Base-by-base conservation (phyloP, 2,797 vertebrate species). In the Lacerta viridis region DNA sequence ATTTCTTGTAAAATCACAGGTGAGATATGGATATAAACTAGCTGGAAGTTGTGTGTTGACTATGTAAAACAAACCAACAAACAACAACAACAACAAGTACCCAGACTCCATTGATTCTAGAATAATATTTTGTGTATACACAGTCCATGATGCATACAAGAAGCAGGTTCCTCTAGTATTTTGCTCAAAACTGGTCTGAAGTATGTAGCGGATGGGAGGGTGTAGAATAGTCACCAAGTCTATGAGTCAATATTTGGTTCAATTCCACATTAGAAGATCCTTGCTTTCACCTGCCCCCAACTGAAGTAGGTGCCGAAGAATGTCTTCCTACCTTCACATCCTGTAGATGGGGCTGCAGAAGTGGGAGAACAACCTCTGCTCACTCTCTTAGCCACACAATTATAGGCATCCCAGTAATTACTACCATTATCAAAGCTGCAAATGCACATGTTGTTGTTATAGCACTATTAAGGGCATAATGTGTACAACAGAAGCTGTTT, bases 371-470 rank as follows among this genome's bases (percentile, higher is more conserved):
- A 61, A n/a, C 41, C 20, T 36, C 39, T 69, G 77, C 85, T 29
- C 36, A 20, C 25, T 72, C 25, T 80, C 80, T 61, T 41, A 80
- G 76, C 33, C 20, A 72, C 75, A 43, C 66, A 71, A n/a, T 2
- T 15, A 50, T 84, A 15, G 18, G 43, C 39, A 61, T 64, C 39
- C 82, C 20, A 69, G 36, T 55, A 59, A 83, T 84, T 61, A 88
- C 61, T 64, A 46, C 41, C 4, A 85, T 89, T 74, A 66, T 64
- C 36, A 88, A 84, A 43, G 8, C n/a, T 85, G 20, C 29, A 71
- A 79, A 84, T 43, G 81, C 27, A 88, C 27, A 25, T 29, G n/a
- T 71, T 79, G 43, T 50, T 83, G 68, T 27, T 79, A n/a, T 20
- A 50, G 27, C 33, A 46, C 39, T 68, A 50, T 77, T 64, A 85